A percentile compares a stretch with the other conserved stretches of the same genome.
These are phyloP conservation scores for Anoplopoma fimbria DNA, from an alignment of 2,113 vertebrate species.

Conservation along the genomic window DNA sequence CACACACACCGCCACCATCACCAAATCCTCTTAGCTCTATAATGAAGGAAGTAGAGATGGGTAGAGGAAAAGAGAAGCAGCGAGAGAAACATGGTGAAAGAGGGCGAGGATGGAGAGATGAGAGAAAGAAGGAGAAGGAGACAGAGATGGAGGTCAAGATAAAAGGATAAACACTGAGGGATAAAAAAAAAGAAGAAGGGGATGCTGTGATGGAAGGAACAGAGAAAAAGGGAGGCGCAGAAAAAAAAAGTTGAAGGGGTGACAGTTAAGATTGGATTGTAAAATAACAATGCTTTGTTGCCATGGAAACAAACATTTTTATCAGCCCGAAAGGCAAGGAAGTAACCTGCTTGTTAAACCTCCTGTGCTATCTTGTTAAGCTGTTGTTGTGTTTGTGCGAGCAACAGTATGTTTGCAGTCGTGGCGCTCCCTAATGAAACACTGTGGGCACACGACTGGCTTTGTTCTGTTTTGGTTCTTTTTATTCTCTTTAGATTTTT, in stretches of 20 bases:
- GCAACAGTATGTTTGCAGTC: constrained; percentile 61
- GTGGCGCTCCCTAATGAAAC: constrained; percentile 64
- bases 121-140: constrained; percentile 33
- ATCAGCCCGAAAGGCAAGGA: constrained; percentile 67
- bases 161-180: constrained; percentile 74
- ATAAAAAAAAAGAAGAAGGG: constrained; percentile 32
- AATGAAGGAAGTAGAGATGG: constrained; percentile 74
- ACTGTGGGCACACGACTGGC: constrained; percentile 42
- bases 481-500: constrained; percentile 17
- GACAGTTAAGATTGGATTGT: constrained; percentile 71
- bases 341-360: constrained; percentile 79
- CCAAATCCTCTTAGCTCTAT: constrained; percentile 82
- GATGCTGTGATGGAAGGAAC: constrained; percentile 53
- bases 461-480: constrained; percentile 50
- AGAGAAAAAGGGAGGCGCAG: constrained; percentile 45
- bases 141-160: constrained; percentile 76
- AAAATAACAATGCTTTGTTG: constrained; percentile 74
- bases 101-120: constrained; percentile 43
- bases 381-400: constrained; percentile 75
- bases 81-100: constrained; percentile 22
- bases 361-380: constrained; percentile 75
- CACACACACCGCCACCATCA: constrained; percentile 43
- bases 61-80: constrained; percentile 39
- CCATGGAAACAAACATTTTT: constrained; percentile 78
- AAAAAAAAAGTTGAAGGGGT: constrained; percentile 69